Conservation (phyloP, 2,113 vertebrate species). For the Glaucomys volans region DNA sequence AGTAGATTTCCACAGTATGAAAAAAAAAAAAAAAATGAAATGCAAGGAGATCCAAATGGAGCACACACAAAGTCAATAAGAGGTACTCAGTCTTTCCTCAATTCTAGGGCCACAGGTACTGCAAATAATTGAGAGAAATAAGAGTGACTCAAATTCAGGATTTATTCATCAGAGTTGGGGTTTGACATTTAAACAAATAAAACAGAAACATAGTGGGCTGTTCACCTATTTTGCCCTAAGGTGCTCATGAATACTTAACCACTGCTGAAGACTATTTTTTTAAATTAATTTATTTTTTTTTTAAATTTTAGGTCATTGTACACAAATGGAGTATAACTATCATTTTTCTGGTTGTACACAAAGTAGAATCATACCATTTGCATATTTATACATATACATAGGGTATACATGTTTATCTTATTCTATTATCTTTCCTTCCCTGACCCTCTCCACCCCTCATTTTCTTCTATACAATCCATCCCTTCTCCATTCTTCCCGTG, state of each 20-base stretch:
- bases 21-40: not conserved
- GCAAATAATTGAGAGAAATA: not conserved
- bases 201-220: not conserved
- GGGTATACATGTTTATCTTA: too few species aligned
- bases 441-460: too few species aligned
- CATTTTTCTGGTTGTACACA: too few species aligned
- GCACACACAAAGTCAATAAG: not conserved
- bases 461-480: too few species aligned
- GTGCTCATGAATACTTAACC: not conserved
- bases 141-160: not conserved
- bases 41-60: not conserved
- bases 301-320: too few species aligned
- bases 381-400: too few species aligned
- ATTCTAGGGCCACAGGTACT: not conserved
- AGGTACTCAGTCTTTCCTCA: not conserved
- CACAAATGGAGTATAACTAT: too few species aligned
- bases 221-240: not conserved
- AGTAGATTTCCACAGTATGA: not conserved
- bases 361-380: too few species aligned
- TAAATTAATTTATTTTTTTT: too few species aligned
- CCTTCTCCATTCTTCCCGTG: too few species aligned
- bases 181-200: constrained; percentile 32
- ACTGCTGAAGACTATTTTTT: not conserved
- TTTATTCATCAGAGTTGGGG: not conserved
- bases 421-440: too few species aligned